Evolutionary conservation across 2,113 vertebrate species (phyloP).

Genomic region (Dasyprocta punctata): DNA sequence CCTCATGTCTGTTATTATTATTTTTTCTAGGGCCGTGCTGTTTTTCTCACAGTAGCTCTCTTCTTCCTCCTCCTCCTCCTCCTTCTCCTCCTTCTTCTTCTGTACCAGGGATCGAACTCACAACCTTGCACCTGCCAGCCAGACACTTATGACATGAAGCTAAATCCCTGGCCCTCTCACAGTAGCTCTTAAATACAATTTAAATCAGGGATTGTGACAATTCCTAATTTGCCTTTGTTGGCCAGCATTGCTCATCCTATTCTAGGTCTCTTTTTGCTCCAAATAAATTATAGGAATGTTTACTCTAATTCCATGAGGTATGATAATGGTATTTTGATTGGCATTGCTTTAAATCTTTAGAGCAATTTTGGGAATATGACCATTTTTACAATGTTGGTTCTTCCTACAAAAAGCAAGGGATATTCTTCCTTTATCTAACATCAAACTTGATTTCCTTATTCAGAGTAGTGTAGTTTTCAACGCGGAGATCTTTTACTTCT

Average conservation of each 20-base stretch:
- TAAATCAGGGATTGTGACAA: background rate
- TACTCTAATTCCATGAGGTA: background rate
- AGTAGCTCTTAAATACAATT: background rate
- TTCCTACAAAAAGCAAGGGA: background rate
- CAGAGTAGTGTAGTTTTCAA: background rate
- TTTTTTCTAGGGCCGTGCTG: too few relatives aligned
- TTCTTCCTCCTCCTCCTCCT: too few relatives aligned
- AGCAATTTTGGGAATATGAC: background rate
- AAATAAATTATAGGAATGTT: background rate
- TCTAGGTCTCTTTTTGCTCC: background rate
- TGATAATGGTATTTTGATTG: background rate
- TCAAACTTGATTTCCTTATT: background rate
- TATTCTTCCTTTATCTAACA: background rate
- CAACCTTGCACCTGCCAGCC: too few relatives aligned
- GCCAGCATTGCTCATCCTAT: background rate
- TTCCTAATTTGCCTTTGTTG: background rate
- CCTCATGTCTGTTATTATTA: too few relatives aligned
- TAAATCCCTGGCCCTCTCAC: too few relatives aligned
- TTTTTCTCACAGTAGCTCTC: too few relatives aligned
- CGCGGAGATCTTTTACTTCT: background rate
- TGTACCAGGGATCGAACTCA: too few relatives aligned
- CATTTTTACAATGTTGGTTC: background rate
- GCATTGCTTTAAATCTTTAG: background rate
- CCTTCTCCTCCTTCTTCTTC: too few relatives aligned
- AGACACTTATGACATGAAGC: too few relatives aligned